Evolutionary conservation across 2,113 vertebrate species (phyloP).

Genomic region (Vimba vimba): DNA sequence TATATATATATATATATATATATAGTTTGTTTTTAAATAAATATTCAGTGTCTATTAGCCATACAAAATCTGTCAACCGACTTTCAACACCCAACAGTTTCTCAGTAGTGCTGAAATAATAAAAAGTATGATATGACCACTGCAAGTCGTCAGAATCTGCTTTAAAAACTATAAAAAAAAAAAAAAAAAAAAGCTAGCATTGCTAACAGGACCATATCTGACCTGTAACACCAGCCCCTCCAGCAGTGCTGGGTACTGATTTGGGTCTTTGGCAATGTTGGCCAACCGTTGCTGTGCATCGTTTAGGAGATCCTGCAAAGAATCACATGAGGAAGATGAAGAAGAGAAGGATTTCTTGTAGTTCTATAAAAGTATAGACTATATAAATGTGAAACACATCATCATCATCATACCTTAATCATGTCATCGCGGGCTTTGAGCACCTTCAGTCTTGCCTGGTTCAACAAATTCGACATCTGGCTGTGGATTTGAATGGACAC

Average conservation of each 20-base stretch:
- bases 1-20: too few relatives aligned
- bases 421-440: conserved; percentile 96
- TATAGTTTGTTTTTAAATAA: neutral
- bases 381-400: neutral
- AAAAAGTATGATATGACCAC: too few relatives aligned
- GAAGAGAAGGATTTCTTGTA: neutral
- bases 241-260: conserved; percentile 85
- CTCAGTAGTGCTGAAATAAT: neutral
- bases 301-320: conserved; percentile 85
- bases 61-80: neutral
- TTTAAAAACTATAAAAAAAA: too few relatives aligned
- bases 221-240: conserved; percentile 94
- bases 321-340: neutral
- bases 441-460: conserved; percentile 96
- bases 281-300: conserved; percentile 87
- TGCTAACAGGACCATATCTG: neutral
- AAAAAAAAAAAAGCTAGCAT: too few relatives aligned
- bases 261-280: conserved; percentile 83
- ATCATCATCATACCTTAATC: conserved; percentile 81
- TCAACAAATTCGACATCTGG: conserved; percentile 98
- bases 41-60: neutral
- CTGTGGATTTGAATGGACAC: conserved; percentile 69
- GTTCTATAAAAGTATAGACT: neutral
- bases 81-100: conserved; percentile 6
- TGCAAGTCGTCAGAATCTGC: too few relatives aligned